Percentiles rank a stretch among this genome's conserved stretches.
Evolutionary conservation across 1,140 invertebrate species (phyloP).

Genomic region (Drosophila arawakana): DNA sequence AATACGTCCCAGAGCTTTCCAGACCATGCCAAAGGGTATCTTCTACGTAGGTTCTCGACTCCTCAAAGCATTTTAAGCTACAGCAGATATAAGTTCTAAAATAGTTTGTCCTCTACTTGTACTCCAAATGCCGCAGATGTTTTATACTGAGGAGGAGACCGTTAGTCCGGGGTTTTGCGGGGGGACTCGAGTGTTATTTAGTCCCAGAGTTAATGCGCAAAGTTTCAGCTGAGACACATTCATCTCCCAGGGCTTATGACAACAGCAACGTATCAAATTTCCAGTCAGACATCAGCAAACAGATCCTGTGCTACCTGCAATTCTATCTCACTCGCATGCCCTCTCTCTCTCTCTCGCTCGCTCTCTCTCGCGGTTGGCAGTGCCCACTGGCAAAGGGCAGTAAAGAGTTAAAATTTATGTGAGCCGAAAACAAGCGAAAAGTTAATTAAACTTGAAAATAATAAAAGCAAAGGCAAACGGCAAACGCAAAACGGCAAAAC

Average conservation of each 20-base stretch:
- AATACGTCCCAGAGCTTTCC: no score
- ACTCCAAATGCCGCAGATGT: neutral
- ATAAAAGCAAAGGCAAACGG: slow-evolving; percentile 68
- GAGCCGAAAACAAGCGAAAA: slow-evolving; percentile 74
- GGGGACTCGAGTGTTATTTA: neutral
- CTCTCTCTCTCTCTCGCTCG: neutral
- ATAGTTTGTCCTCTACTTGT: neutral
- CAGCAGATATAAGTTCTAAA: no score
- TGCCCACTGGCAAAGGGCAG: slow-evolving; percentile 46
- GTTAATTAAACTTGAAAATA: slow-evolving; percentile 83
- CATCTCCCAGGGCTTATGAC: slow-evolving; percentile 44
- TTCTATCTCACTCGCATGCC: neutral
- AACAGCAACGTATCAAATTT: slow-evolving; percentile 72
- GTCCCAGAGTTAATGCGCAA: slow-evolving; percentile 20
- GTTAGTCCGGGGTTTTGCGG: neutral
- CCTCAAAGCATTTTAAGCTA: no score
- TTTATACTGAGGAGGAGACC: neutral
- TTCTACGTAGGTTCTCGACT: no score
- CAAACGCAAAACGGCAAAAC: slow-evolving; percentile 15
- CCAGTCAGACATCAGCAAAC: slow-evolving; percentile 31
- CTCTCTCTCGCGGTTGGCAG: neutral
- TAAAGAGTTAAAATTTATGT: slow-evolving; percentile 70
- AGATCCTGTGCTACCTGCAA: slow-evolving; percentile 26
- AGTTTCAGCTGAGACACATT: slow-evolving; percentile 30
- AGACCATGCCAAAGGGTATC: no score